Evolutionary conservation across 1,140 invertebrate species (phyloP), one percentile per base, ranked within the genome.

Genomic region (Aphelenchoides besseyi): DNA sequence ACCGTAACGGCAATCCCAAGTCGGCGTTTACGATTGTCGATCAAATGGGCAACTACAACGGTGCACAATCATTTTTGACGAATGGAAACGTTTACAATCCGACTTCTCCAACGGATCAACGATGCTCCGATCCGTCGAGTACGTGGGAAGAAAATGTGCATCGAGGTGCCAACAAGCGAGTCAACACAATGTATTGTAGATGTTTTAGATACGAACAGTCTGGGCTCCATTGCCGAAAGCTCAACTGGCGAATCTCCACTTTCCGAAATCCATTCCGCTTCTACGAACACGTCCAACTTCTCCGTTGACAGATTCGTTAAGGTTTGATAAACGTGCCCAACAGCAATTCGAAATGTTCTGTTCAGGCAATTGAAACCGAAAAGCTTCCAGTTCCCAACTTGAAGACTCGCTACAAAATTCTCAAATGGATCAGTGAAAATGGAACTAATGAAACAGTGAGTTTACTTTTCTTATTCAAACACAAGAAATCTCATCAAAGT

Each of bases 311-410:
- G 33, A 37, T 70, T 69, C 69, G 2, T 69, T 3, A 66, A 66
- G 26, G 62, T 66, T 8, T 8, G 37, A 41, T 8, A 41, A 5
- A 41, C 5, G n/a, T n/a, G 5, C n/a, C n/a, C 5, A 41, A 41
- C 5, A 41, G n/a, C 37, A 41, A 41, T 41, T 41, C 5, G 26
- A 48, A n/a, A n/a, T n/a, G n/a, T n/a, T n/a, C n/a, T n/a, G n/a
- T 72, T 75, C 18, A 75, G 74, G 75, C 75, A 3, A 72, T 77
- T 16, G 75, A 77, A n/a, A 68, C 70, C 52, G 64, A 78, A 18
- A 59, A 73, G 26, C 54, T 77, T 1, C 74, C 77, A 29, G 37
- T 54, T 2, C 75, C 75, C 0, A 67, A 78, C 62, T 53, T 70
- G 9, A 54, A 78, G 32, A 68, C 75, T 8, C 33, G 69, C 0